A percentile compares a stretch with the other conserved stretches of the same genome.
Conservation (phyloP, 2,888 invertebrate species). For the Chrysina gloriosa region DNA sequence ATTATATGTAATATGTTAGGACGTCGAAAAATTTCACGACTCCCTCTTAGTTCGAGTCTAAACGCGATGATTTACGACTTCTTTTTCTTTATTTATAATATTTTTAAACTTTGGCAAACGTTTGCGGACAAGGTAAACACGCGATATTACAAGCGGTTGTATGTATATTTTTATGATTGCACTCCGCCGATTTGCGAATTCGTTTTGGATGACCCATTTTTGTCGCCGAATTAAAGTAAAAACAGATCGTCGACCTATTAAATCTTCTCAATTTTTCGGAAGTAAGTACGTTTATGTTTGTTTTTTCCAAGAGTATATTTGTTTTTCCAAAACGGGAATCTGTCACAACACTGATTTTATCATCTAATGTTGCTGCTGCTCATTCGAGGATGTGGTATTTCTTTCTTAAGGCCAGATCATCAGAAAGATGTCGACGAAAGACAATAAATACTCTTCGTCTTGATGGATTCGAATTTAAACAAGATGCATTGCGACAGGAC, state of each 20-base stretch:
- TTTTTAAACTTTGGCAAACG: slow-evolving; percentile 21
- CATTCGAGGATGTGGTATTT: too few species aligned
- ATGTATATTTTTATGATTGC: background rate
- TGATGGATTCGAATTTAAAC: background rate
- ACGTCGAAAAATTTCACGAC: slow-evolving; percentile 3
- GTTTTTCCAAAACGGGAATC: too few species aligned
- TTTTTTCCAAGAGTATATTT: too few species aligned
- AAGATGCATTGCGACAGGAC: background rate
- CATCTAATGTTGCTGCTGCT: too few species aligned
- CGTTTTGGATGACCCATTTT: too few species aligned
- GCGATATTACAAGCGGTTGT: background rate
- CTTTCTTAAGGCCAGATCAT: background rate
- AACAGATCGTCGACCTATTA: too few species aligned
- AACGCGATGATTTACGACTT: background rate
- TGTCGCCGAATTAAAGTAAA: too few species aligned
- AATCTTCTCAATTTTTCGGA: too few species aligned
- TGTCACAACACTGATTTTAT: too few species aligned
- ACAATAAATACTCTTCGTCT: slow-evolving; percentile 18
- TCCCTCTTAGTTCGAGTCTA: background rate
- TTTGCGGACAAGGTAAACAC: background rate
- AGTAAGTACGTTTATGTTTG: background rate
- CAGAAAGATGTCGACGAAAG: background rate
- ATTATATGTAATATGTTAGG: background rate
- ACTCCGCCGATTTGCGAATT: too few species aligned
- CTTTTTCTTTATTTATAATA: slow-evolving; percentile 13